Evolutionary conservation across 2,113 vertebrate genomes (phyloP).

Genomic region (Chascanopsetta lugubris): DNA sequence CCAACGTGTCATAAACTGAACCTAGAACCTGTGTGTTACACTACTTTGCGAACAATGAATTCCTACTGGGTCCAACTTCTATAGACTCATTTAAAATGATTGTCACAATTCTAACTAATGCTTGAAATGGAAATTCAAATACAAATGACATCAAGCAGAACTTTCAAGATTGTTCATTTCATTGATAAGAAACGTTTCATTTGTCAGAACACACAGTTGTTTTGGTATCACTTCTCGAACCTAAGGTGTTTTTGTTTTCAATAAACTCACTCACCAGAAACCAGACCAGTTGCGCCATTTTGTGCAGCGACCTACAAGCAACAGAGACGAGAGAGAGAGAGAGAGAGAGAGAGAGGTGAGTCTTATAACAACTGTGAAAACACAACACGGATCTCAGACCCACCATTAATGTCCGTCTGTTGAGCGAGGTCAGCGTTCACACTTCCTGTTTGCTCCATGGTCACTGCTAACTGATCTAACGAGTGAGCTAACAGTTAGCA

Average conservation of each 20-base stretch:
- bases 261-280: constrained; percentile 74
- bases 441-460: constrained; percentile 57
- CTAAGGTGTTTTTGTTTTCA: background rate
- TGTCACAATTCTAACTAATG: no score
- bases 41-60: no score
- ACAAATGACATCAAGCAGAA: no score
- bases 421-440: constrained; percentile 34
- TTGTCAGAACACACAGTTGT: no score
- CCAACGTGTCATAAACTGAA: no score
- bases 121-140: no score
- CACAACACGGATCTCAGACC: background rate
- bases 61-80: no score
- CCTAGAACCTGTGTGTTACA: background rate
- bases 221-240: background rate
- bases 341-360: no score
- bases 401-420: background rate
- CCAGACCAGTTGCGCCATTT: constrained; percentile 62
- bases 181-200: no score
- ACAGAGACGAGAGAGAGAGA: no score
- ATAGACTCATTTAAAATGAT: no score
- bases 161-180: no score
- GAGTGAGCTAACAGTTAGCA: background rate
- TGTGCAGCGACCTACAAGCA: constrained; percentile 23
- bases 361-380: background rate
- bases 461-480: background rate